A percentile compares a stretch with the other conserved stretches of the same genome.
phyloP scores from a whole-genome alignment of 2,113 vertebrate species.

The Tragelaphus imberbis region DNA sequence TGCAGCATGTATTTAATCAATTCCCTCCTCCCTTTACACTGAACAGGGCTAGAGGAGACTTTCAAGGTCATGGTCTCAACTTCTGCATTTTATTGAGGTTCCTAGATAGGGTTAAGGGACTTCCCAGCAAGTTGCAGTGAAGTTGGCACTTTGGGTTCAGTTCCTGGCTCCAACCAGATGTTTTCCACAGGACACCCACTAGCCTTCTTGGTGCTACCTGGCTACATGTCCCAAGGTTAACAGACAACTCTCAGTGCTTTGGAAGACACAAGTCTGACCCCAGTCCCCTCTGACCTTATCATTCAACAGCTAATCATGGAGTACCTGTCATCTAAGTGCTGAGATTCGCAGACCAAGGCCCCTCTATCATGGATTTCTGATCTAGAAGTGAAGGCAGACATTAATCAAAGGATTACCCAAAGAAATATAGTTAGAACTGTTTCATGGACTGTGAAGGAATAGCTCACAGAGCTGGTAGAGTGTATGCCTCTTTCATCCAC shows the following conservation, averaged over 20 bases:
- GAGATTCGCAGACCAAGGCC: background rate
- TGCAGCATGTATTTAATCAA: fast-evolving
- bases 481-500: fast-evolving
- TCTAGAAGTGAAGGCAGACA: no score
- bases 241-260: no score
- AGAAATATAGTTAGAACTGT: background rate
- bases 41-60: background rate
- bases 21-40: background rate
- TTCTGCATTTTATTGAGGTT: background rate
- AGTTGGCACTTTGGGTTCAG: background rate
- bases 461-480: background rate
- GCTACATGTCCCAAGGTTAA: background rate
- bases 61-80: background rate
- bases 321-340: background rate
- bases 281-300: background rate
- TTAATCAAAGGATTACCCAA: background rate
- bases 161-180: background rate
- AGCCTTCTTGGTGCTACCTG: background rate
- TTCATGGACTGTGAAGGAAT: background rate
- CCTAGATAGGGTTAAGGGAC: background rate
- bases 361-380: background rate
- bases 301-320: background rate
- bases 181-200: fast-evolving
- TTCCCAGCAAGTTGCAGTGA: background rate
- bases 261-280: background rate